phyloP scores from a whole-genome alignment of 2,888 invertebrate species.

The Pristionchus entomophagus region DNA sequence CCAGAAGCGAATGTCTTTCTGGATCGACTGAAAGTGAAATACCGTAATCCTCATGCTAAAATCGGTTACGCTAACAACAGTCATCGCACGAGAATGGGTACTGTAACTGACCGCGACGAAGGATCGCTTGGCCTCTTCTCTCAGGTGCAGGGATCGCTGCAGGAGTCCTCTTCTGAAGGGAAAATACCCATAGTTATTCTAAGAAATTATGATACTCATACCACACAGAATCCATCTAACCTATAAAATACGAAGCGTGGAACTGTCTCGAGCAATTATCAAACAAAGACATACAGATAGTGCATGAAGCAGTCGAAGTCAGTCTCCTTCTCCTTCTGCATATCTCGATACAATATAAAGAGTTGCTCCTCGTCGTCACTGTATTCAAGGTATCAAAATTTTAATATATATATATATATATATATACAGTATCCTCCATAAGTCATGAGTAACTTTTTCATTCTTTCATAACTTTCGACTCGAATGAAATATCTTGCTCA shows the following conservation, averaged over 20 bases:
- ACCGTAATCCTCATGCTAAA: neutral
- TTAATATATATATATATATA: too few relatives aligned
- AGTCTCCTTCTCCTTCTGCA: conserved; percentile 53
- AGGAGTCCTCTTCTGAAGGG: conserved; percentile 90
- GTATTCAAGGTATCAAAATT: neutral
- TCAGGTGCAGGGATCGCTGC: conserved; percentile 88
- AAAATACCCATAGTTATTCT: neutral
- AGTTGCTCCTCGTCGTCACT: conserved; percentile 32
- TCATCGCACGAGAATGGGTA: too few relatives aligned
- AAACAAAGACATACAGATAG: too few relatives aligned
- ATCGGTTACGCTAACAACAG: conserved; percentile 61
- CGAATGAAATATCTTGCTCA: too few relatives aligned
- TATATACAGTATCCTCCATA: too few relatives aligned
- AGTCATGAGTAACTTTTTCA: too few relatives aligned
- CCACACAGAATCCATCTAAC: too few relatives aligned
- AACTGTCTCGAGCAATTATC: too few relatives aligned
- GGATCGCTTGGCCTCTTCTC: conserved; percentile 85
- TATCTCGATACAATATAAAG: neutral
- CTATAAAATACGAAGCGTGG: too few relatives aligned
- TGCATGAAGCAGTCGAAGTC: conserved; percentile 86
- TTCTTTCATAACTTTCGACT: too few relatives aligned
- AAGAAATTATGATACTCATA: too few relatives aligned
- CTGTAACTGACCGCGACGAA: conserved; percentile 84
- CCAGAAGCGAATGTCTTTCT: conserved; percentile 84
- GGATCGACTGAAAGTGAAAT: conserved; percentile 34